Evolutionary conservation across 2,797 vertebrate genomes (phyloP), one percentile per base, ranked within the genome.

Genomic region (Micrastur ruficollis): DNA sequence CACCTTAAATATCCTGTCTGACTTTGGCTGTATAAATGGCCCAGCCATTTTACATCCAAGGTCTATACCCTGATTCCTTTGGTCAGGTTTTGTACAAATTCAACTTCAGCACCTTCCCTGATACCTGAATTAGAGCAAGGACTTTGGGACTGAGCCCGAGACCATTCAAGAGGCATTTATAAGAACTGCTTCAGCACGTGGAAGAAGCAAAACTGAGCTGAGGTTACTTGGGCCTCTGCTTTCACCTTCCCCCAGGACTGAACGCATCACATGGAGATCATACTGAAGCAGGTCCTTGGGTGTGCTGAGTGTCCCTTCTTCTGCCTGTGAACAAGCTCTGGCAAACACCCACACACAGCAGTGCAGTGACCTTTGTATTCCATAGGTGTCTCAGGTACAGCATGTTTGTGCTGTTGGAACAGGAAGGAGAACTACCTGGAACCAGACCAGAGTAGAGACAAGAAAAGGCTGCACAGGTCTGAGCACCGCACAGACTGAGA

Each of bases 341-440:
- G 84, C 72, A 81, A 72, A 81, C 44, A 3, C 76, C 68, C 53
- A 14, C 52, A 23, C 14, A 12, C 36, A 31, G 72, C 2, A 3
- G 31, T 31, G 56, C 78, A 52, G 79, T 47, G 93, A 96, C 93
- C 93, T 96, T 95, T 94, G 95, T 75, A 50, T 95, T 88, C 94
- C 79, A 75, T 74, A 65, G 91, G 79, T 83, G 81, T 92, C 94
- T 86, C 79, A 61, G 89, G 68, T 68, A 83, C 49, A 71, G 75
- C 55, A 3, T 14, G 44, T 93, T 80, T 73, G 53, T 92, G 75
- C 61, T 40, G 20, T 19, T 47, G 56, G 44, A 67, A 42, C 70
- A 90, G 94, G 68, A 90, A 61, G 53, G 58, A 90, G 47, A 76
- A 71, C 12, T 42, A 22, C 65, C 84, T 92, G 91, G 84, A 65